phyloP scores from a whole-genome alignment of 2,888 invertebrate genomes.

The Galerucella pusilla region DNA sequence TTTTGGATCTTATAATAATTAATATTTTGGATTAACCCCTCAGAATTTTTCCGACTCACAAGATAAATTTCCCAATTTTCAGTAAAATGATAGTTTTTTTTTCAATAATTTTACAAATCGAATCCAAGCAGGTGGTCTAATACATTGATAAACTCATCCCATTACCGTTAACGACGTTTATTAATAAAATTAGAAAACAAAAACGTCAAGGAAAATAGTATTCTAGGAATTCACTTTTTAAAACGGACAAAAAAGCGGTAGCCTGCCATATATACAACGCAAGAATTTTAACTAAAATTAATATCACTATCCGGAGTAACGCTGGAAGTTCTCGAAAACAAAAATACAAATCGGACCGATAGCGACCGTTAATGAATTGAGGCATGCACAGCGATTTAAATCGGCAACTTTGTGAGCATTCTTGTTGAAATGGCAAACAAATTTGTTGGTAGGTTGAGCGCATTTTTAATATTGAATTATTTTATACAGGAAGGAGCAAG shows the following conservation, averaged over 20 bases:
- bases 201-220: conserved; percentile 24
- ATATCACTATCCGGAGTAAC: conserved; percentile 51
- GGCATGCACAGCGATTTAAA: conserved; percentile 54
- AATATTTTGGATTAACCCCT: too few relatives aligned
- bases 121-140: too few relatives aligned
- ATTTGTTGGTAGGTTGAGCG: conserved; percentile 36
- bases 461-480: too few relatives aligned
- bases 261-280: conserved; percentile 56
- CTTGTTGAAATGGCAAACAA: conserved; percentile 50
- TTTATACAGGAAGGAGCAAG: too few relatives aligned
- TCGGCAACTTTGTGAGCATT: conserved; percentile 58
- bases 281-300: conserved; percentile 63
- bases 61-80: too few relatives aligned
- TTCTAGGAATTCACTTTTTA: conserved; percentile 53
- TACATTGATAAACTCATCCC: conserved; percentile 3
- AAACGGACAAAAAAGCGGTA: conserved; percentile 35
- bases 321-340: conserved; percentile 56
- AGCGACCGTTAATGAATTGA: conserved; percentile 57
- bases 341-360: conserved; percentile 60
- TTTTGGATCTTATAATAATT: too few relatives aligned
- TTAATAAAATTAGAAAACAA: conserved; percentile 12
- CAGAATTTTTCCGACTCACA: too few relatives aligned
- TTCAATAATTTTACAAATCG: too few relatives aligned
- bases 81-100: too few relatives aligned
- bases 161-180: conserved; percentile 8